These are phyloP conservation scores for Pelecanus crispus DNA, from an alignment of 2,113 vertebrate species.

Conservation along the genomic window DNA sequence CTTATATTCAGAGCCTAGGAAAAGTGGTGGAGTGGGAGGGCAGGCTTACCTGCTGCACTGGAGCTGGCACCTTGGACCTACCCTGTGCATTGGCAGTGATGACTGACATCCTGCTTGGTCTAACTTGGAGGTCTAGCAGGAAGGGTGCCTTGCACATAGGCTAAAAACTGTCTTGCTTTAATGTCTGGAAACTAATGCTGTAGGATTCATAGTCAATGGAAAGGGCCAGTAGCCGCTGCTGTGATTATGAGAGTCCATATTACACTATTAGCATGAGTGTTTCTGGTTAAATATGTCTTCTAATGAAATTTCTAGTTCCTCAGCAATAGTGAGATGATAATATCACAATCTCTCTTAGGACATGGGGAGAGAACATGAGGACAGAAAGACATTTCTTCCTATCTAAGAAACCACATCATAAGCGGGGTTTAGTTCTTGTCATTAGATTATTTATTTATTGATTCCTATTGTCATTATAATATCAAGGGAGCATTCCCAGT, in stretches of 20 bases:
- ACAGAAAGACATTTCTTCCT: neutral
- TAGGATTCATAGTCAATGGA: neutral
- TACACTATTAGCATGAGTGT: neutral
- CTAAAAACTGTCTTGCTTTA: neutral
- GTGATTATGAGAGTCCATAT: neutral
- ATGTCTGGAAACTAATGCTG: neutral
- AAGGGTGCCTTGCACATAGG: neutral
- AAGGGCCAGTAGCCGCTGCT: neutral
- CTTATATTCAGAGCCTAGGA: neutral
- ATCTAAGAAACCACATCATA: neutral
- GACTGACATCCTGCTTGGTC: neutral
- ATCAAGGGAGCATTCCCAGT: neutral
- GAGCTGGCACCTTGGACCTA: neutral
- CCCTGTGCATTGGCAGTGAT: neutral
- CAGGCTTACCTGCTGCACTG: neutral
- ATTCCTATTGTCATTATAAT: neutral
- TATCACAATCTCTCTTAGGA: neutral
- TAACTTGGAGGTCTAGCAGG: neutral
- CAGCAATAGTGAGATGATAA: fast-evolving
- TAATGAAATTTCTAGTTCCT: neutral
- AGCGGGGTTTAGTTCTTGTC: neutral
- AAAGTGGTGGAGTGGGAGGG: neutral
- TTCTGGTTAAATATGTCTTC: neutral
- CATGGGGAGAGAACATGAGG: neutral
- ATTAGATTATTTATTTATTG: neutral